A percentile compares a stretch with the other conserved stretches of the same genome.
Evolutionary conservation across 37 sponge, comb jelly and placozoan genomes (phyloP).

Genomic region (Theonella swinhoei): DNA sequence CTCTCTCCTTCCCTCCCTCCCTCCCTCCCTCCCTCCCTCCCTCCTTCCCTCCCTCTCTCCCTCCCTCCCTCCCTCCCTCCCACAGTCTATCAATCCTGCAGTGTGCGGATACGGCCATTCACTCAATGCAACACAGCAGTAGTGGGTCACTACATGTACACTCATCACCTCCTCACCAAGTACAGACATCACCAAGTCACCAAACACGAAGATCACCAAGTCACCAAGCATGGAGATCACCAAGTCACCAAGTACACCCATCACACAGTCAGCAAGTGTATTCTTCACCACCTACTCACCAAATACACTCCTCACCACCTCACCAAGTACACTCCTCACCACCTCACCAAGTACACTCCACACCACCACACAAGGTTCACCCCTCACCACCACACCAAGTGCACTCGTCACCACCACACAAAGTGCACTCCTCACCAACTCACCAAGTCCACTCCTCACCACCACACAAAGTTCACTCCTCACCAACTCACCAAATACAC

Average conservation of each 20-base stretch:
- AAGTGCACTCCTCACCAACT: too few species aligned
- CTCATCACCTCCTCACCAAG: too few species aligned
- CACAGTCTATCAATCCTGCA: not conserved
- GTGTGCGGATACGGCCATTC: not conserved
- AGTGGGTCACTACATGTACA: constrained; percentile 78
- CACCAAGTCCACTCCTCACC: not conserved
- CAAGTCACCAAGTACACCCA: not conserved
- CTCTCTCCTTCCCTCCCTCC: constrained; percentile 4
- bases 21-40: not conserved
- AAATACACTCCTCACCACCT: too few species aligned
- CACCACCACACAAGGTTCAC: too few species aligned
- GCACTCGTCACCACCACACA: too few species aligned
- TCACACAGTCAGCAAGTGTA: too few species aligned
- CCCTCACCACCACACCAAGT: too few species aligned
- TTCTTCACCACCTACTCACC: too few species aligned
- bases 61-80: not conserved
- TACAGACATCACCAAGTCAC: constrained; percentile 22
- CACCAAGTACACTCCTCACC: too few species aligned
- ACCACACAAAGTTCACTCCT: not conserved
- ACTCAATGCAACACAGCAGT: constrained; percentile 52
- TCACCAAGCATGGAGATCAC: constrained; percentile 40
- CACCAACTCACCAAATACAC: not conserved
- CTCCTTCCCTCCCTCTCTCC: not conserved
- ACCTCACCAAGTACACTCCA: too few species aligned
- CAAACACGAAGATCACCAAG: constrained; percentile 47